A percentile compares a stretch with the other conserved stretches of the same genome.
Conservation (phyloP, 2,113 vertebrate species). For the Seriola aureovittata region DNA sequence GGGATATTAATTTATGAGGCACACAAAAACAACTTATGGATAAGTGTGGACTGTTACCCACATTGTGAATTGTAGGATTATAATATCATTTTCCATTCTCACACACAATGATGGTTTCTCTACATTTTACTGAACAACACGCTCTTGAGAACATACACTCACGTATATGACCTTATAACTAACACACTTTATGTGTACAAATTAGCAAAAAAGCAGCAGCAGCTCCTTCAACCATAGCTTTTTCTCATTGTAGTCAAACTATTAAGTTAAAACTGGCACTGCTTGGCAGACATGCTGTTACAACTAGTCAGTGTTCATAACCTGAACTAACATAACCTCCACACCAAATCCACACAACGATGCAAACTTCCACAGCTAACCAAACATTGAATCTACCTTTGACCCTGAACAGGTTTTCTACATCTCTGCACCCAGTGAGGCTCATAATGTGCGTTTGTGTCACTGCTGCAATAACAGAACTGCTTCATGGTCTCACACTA, state of each 20-base stretch:
- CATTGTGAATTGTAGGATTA: neutral
- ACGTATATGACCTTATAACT: neutral
- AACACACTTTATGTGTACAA: neutral
- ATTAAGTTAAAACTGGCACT: neutral
- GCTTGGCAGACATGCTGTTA: neutral
- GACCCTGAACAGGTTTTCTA: neutral
- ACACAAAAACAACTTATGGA: conserved; percentile 9
- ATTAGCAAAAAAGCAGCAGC: neutral
- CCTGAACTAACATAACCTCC: conserved; percentile 15
- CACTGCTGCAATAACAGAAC: conserved; percentile 6
- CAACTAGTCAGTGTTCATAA: neutral
- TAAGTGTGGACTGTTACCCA: conserved; percentile 1
- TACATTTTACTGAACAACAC: neutral
- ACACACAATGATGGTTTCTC: neutral
- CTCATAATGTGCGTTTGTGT: conserved; percentile 2
- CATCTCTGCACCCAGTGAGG: conserved; percentile 7
- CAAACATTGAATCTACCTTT: neutral
- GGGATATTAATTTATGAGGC: conserved; percentile 31
- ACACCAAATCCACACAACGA: neutral
- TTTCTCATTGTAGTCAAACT: neutral
- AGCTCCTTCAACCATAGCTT: neutral
- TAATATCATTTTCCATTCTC: neutral
- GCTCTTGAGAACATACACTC: neutral
- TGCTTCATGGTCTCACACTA: neutral
- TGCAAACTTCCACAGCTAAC: neutral